Percentiles rank a stretch among this genome's conserved stretches.
These are phyloP conservation scores for Phyllotreta cruciferae DNA, from an alignment of 2,888 invertebrate species.

Conservation along the genomic window DNA sequence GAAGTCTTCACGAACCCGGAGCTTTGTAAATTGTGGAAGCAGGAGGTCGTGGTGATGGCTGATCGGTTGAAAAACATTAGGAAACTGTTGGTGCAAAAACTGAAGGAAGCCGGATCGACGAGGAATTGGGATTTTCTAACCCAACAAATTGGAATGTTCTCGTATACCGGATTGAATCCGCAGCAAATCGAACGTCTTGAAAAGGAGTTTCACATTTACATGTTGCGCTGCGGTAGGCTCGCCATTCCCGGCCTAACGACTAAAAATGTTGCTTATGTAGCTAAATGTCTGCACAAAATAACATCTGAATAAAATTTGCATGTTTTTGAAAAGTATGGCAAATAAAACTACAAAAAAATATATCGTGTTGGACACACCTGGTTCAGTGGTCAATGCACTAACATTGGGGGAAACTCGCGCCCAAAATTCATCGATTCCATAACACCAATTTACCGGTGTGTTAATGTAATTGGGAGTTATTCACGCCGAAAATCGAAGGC, in stretches of 20 bases:
- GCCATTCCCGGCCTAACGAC: slow-evolving; percentile 72
- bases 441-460: no score
- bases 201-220: slow-evolving; percentile 69
- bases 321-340: no score
- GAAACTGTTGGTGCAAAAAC: slow-evolving; percentile 62
- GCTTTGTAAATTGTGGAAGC: slow-evolving; percentile 63
- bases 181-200: slow-evolving; percentile 64
- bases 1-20: slow-evolving; percentile 64
- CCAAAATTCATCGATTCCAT: background rate
- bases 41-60: slow-evolving; percentile 60
- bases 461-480: no score
- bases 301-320: slow-evolving; percentile 49
- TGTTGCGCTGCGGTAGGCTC: slow-evolving; percentile 72
- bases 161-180: slow-evolving; percentile 70
- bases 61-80: slow-evolving; percentile 60
- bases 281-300: slow-evolving; percentile 69
- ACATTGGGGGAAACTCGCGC: background rate
- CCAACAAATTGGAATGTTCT: slow-evolving; percentile 77
- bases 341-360: background rate
- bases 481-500: no score
- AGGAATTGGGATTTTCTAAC: slow-evolving; percentile 71
- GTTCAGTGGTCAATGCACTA: slow-evolving; percentile 1
- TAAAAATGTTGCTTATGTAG: slow-evolving; percentile 70
- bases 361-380: background rate
- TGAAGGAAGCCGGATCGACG: slow-evolving; percentile 66